Percentiles rank a stretch among this genome's conserved stretches.
These are phyloP conservation scores for Onthophagus taurus DNA, from an alignment of 1,140 invertebrate genomes.

Conservation along the genomic window DNA sequence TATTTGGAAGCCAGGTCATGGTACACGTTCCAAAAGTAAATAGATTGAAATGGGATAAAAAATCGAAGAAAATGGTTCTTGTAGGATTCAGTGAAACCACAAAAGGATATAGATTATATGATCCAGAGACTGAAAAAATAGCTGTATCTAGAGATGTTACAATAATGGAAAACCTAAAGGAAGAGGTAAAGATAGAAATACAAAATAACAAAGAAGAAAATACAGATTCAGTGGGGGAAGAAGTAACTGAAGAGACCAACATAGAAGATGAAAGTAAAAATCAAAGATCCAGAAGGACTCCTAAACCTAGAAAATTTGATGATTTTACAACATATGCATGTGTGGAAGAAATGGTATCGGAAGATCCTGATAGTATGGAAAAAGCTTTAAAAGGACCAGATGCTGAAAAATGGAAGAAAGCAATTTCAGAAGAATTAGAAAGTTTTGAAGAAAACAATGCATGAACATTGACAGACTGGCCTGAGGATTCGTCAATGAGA, in stretches of 20 bases:
- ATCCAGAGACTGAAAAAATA: conserved; percentile 13
- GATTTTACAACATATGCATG: conserved; percentile 17
- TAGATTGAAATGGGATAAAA: neutral
- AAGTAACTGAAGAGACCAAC: too few relatives aligned
- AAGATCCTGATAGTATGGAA: conserved; percentile 4
- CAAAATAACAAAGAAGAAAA: neutral
- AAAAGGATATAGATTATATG: conserved; percentile 19
- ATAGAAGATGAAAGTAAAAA: too few relatives aligned
- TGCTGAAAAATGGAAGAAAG: conserved; percentile 2
- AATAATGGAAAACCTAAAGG: neutral
- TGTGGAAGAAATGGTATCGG: too few relatives aligned
- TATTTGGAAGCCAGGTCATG: conserved; percentile 41
- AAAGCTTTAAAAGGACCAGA: conserved; percentile 6
- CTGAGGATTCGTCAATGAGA: conserved; percentile 19
- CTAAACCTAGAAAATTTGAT: conserved; percentile 17
- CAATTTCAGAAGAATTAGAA: neutral
- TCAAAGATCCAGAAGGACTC: conserved; percentile 15
- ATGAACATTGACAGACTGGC: neutral
- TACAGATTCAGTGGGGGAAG: too few relatives aligned
- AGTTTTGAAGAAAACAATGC: conserved; percentile 3
- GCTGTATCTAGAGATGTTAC: conserved; percentile 15
- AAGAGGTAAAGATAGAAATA: neutral
- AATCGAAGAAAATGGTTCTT: neutral
- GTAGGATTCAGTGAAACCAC: conserved; percentile 9
- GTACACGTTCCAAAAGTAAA: conserved; percentile 24